Evolutionary conservation across 1,140 invertebrate species (phyloP), one percentile per base, ranked within the genome.

Genomic region (Pollicipes pollicipes): DNA sequence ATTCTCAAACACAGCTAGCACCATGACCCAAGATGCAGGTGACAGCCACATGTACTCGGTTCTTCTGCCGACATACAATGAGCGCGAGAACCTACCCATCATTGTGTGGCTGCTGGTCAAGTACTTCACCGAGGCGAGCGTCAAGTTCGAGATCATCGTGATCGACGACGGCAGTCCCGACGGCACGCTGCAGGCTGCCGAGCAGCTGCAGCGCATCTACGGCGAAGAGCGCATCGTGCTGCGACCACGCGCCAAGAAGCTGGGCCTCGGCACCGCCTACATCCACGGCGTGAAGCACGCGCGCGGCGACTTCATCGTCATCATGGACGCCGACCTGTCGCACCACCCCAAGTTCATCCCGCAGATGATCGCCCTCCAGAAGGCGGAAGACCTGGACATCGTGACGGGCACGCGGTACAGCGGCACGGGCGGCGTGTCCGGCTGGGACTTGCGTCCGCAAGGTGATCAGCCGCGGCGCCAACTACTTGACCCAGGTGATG

Each of bases 161-260:
- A 97, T 99, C 77, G 97, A 99, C 81, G 97, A 99, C 85, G 93
- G 91, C 70, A 98, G 95, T 79, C 97, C 97, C 35, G 97, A 99
- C 84, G 96, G 96, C 29, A 99, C 97, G 8, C 80, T 90, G 71
- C 90, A 98, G 71, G 90, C 94, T 37, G 97, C 95, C 0, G 88
- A 93, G 80, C 86, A 96, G 76, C 80, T 99, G 27, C 90, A 98
- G 80, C 85, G 88, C 68, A 86, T 99, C 63, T 99, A 97, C 81
- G 96, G 96, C 0, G 83, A 88, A 64, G 84, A 91, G 71, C 94
- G 87, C 84, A 97, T 99, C 77, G 82, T 86, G 10, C 80, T 99
- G 27, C 84, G 87, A 72, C 95, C 96, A 0, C 84, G 97, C 75
- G 88, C 88, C 74, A 92, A 91, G 73, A 99, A 99, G 81, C 82